phyloP scores from a whole-genome alignment of 2,888 invertebrate genomes.

The Mythimna vitellina region DNA sequence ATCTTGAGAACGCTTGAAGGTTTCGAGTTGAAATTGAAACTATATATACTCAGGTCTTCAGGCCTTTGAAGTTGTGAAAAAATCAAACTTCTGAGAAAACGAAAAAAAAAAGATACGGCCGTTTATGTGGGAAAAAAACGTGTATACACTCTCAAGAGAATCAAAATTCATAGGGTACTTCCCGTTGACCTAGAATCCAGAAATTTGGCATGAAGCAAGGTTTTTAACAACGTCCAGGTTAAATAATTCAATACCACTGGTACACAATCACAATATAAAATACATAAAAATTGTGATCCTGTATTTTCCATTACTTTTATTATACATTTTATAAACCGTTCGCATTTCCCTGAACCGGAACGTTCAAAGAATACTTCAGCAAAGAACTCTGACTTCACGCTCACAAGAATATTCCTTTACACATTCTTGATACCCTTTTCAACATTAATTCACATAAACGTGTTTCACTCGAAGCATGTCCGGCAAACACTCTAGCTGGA shows the following conservation, averaged over 20 bases:
- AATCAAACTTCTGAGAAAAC: no score
- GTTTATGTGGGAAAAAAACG: no score
- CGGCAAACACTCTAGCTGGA: conserved; percentile 44
- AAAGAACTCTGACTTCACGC: conserved; percentile 19
- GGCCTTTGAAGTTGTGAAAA: no score
- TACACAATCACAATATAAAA: conserved; percentile 14
- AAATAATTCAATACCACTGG: not conserved
- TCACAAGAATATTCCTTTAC: conserved; percentile 20
- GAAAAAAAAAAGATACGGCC: no score
- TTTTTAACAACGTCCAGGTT: not conserved
- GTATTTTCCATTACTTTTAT: not conserved
- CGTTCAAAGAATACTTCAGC: conserved; percentile 13
- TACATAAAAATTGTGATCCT: not conserved
- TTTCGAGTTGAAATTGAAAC: no score
- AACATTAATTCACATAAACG: conserved; percentile 40
- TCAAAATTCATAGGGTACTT: no score
- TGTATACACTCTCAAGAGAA: no score
- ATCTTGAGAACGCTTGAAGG: no score
- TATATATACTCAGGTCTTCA: no score
- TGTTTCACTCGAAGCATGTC: conserved; percentile 38
- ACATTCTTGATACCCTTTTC: conserved; percentile 28
- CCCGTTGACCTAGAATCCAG: no score
- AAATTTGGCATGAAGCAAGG: no score
- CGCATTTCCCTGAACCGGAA: not conserved
- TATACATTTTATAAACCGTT: not conserved